Evolutionary conservation across 1,140 invertebrate species (phyloP), one percentile per base, ranked within the genome.

Genomic region (Gonatopus flavifemur): DNA sequence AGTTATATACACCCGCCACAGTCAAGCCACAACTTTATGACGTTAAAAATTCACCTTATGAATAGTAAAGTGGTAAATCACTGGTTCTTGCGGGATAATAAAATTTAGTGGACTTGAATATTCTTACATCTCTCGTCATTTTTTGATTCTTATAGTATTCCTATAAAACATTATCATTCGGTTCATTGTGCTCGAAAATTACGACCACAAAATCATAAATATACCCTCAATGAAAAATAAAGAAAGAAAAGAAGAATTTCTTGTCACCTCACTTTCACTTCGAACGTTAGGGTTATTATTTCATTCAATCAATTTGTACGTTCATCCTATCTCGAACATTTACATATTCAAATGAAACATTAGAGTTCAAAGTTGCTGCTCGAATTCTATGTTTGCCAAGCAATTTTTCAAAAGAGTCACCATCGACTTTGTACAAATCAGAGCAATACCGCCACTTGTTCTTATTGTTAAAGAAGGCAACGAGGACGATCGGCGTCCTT

Each of bases 401-500:
- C 25, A 28, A 28, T 12, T 13, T 15, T 24, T n/a, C n/a, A n/a
- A n/a, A n/a, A n/a, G n/a, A n/a, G n/a, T n/a, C n/a, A n/a, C n/a
- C n/a, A n/a, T n/a, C n/a, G n/a, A n/a, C n/a, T n/a, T n/a, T n/a
- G n/a, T n/a, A n/a, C n/a, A n/a, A n/a, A n/a, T n/a, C n/a, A n/a
- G n/a, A n/a, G n/a, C n/a, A n/a, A n/a, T n/a, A n/a, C n/a, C n/a
- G n/a, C n/a, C n/a, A n/a, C n/a, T n/a, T n/a, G n/a, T n/a, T n/a
- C n/a, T n/a, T n/a, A n/a, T n/a, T n/a, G n/a, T n/a, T n/a, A n/a
- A n/a, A n/a, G n/a, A n/a, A n/a, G n/a, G n/a, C n/a, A n/a, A n/a
- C n/a, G n/a, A n/a, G 9, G 18, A 32, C 9, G 2, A 41, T 20
- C 38, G 53, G 50, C 18, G 15, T 49, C 54, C 53, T 67, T 67